Evolutionary conservation across 2,797 vertebrate genomes (phyloP), one percentile per base, ranked within the genome.

Genomic region (Sebastes vulpes): DNA sequence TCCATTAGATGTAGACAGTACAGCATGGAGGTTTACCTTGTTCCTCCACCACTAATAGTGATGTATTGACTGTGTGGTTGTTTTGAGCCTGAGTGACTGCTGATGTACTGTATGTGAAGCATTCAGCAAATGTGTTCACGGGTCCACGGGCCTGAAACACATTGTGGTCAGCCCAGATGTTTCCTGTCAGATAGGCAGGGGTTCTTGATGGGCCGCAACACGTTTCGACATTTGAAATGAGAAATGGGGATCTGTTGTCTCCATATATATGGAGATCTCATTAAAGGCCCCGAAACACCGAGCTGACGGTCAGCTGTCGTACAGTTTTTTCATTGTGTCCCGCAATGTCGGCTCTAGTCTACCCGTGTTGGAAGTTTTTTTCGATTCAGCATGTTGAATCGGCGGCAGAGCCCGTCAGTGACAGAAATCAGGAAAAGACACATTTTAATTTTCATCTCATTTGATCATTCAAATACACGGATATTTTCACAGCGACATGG

Each of bases 171-270:
- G 63, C 58, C 67, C 50, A 42, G 26, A 72, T 72, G 65, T 64
- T 85, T 85, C 65, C 83, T 84, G 78, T 82, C 77, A 83, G 82
- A 90, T 68, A 81, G 42, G 42, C 14, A 46, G 26, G 25, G 29
- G 31, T 16, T 61, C 42, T 12, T 26, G 21, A 57, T 38, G 32
- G 26, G 58, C 25, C 28, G 0, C 6, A 52, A 29, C 3, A 21
- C 28, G 12, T 67, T 21, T 6, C 4, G 10, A 57, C 18, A 42
- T 66, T 60, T 61, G 6, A 65, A 48, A 60, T 66, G 14, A 57
- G 1, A 81, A n/a, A 28, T 29, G 26, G 2, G 46, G 59, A n/a
- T 54, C 20, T 50, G 7, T 21, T 59, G 32, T 28, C 9, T 50
- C 10, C 9, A 23, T 9, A 16, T 14, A 11, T 65, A 9, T 18